phyloP scores from a whole-genome alignment of 2,113 vertebrate species.

The Artemisiospiza belli region DNA sequence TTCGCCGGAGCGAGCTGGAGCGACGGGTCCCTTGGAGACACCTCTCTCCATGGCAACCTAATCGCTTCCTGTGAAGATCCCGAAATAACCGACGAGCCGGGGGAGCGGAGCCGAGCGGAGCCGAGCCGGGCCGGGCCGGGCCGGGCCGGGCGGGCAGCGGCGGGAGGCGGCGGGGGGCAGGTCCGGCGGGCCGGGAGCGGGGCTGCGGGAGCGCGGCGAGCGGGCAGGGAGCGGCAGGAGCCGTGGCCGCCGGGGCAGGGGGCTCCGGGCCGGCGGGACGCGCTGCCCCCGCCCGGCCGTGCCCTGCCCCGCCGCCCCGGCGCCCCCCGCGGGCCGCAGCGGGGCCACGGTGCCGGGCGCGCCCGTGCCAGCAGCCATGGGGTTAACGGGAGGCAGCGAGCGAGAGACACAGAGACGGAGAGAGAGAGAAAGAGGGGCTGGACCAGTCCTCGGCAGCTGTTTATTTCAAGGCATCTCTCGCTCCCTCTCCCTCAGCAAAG shows the following conservation, averaged over 20 bases:
- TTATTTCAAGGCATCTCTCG: conserved; percentile 66
- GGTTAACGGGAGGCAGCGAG: conserved; percentile 60
- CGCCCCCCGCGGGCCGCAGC: conserved; percentile 4
- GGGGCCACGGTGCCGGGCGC: neutral
- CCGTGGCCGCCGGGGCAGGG: too few relatives aligned
- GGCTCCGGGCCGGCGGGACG: too few relatives aligned
- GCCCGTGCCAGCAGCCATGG: conserved; percentile 49
- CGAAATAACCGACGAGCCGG: conserved; percentile 21
- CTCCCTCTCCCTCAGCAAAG: conserved; percentile 43
- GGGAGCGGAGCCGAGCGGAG: neutral
- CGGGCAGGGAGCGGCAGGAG: too few relatives aligned
- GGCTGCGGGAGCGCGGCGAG: too few relatives aligned
- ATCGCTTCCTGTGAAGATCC: conserved; percentile 48
- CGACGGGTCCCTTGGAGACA: conserved; percentile 63
- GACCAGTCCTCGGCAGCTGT: conserved; percentile 55
- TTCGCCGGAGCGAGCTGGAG: neutral
- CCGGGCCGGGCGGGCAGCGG: neutral
- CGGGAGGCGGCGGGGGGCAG: neutral
- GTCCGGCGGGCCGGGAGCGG: neutral
- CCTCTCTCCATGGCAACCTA: conserved; percentile 62
- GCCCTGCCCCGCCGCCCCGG: neutral
- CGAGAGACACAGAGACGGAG: conserved; percentile 33
- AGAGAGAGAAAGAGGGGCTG: conserved; percentile 56
- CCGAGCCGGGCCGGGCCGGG: neutral
- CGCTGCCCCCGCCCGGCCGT: too few relatives aligned